These are phyloP conservation scores for Orthosia gracilis DNA, from an alignment of 2,888 invertebrate species.

Conservation along the genomic window DNA sequence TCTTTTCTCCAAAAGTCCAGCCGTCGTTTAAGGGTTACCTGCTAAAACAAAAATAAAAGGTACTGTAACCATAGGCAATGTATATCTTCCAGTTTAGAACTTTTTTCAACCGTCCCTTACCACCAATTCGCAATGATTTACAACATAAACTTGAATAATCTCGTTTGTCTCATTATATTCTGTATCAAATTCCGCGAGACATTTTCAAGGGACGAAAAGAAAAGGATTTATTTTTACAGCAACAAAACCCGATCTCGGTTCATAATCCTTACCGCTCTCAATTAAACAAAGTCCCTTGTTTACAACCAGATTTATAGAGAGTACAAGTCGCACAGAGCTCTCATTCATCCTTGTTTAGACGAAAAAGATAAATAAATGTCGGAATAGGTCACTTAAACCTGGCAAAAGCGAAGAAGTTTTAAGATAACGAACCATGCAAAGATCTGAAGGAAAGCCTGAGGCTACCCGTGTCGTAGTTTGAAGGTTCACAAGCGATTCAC, in stretches of 20 bases:
- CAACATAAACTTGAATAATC: background rate
- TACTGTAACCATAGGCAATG: too few species aligned
- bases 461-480: slow-evolving; percentile 37
- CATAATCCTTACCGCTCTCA: slow-evolving; percentile 8
- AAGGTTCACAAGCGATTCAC: slow-evolving; percentile 31
- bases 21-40: too few species aligned
- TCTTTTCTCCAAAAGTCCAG: too few species aligned
- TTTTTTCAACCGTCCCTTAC: background rate
- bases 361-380: slow-evolving; percentile 49
- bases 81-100: background rate
- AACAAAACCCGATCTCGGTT: background rate
- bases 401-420: slow-evolving; percentile 38
- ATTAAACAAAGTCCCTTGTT: slow-evolving; percentile 23
- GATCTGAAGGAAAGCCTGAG: slow-evolving; percentile 52
- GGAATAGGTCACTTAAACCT: slow-evolving; percentile 35
- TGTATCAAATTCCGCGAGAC: background rate
- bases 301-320: slow-evolving; percentile 27
- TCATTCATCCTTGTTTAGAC: slow-evolving; percentile 39
- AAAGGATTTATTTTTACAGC: background rate
- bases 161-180: background rate
- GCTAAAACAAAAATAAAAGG: too few species aligned
- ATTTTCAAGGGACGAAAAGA: background rate
- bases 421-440: slow-evolving; percentile 49
- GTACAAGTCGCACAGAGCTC: slow-evolving; percentile 16
- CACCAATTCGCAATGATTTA: background rate